Evolutionary conservation across 1,140 invertebrate species (phyloP).

Genomic region (Pantala flavescens): DNA sequence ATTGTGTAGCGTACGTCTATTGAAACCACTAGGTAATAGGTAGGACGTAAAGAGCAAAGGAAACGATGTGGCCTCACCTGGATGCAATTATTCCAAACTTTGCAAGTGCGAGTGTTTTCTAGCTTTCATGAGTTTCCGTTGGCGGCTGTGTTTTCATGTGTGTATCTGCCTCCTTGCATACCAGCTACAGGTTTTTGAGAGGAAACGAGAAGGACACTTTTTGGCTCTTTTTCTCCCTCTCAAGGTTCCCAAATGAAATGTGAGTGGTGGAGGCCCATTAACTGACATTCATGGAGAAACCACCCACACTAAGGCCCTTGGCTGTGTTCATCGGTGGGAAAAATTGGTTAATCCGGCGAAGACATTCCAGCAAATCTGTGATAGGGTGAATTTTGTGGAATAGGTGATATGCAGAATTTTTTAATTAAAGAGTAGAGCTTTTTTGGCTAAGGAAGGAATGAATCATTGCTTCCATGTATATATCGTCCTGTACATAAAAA

Average conservation of each 20-base stretch:
- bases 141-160: not conserved
- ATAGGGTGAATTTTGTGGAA: slow-evolving; percentile 1
- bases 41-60: too few relatives aligned
- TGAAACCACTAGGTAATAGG: too few relatives aligned
- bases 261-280: too few relatives aligned
- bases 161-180: not conserved
- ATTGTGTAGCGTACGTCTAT: not conserved
- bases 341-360: not conserved
- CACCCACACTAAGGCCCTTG: not conserved
- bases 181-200: not conserved
- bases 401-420: not conserved
- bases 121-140: not conserved
- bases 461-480: not conserved
- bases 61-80: too few relatives aligned
- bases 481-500: not conserved
- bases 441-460: slow-evolving; percentile 6
- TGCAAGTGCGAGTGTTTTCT: too few relatives aligned
- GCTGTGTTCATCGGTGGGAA: not conserved
- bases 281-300: too few relatives aligned
- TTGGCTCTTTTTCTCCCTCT: not conserved
- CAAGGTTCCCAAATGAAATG: not conserved
- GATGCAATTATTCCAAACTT: too few relatives aligned
- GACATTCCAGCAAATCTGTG: slow-evolving; percentile 3
- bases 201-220: not conserved
- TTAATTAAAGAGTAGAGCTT: not conserved